Evolutionary conservation across 2,797 vertebrate species (phyloP), one percentile per base, ranked within the genome.

Genomic region (Helarctos malayanus): DNA sequence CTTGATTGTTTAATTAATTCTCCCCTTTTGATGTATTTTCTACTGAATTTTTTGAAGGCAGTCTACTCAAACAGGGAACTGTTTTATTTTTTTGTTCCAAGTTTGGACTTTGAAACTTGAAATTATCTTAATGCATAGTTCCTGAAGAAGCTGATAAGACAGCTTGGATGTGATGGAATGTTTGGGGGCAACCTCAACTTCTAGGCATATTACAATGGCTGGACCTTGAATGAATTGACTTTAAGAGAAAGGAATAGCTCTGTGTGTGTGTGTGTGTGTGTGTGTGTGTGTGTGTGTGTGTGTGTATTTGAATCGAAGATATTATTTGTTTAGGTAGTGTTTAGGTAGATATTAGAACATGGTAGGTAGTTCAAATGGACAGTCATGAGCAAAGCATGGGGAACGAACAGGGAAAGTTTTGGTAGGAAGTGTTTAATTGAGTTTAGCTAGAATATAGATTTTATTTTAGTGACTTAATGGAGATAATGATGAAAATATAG

Each of bases 21-120:
- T 85, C 25, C 18, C 19, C 4, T 86, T 95, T 54, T 79, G 59
- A 47, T 73, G 1, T 61, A 41, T 89, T 87, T 94, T 79, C n/a
- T 89, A 4, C 45, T 78, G 35, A 91, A 84, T 73, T 78, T 79
- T 65, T 91, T 87, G 63, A 56, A 75, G 18, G 19, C 18, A 56
- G 11, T 56, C 41, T 23, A 86, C 83, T 84, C 79, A 91, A 68
- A 89, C 7, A 83, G 19, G 41, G 19, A 52, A 69, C 5, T 49
- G 1, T 65, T 92, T 94, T 90, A 63, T 68, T 83, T 27, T 84
- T 82, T 65, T 78, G 13, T 56, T 71, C 47, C 9, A 75, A 27
- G 27, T 78, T 82, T 93, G 78, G 27, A 61, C 69, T 91, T 84
- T 84, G 41, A 79, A 63, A 59, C 27, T 68, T 92, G 32, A 86